Base-by-base conservation (phyloP, 2,113 vertebrate species). In the Apistogramma diplotaenia region DNA sequence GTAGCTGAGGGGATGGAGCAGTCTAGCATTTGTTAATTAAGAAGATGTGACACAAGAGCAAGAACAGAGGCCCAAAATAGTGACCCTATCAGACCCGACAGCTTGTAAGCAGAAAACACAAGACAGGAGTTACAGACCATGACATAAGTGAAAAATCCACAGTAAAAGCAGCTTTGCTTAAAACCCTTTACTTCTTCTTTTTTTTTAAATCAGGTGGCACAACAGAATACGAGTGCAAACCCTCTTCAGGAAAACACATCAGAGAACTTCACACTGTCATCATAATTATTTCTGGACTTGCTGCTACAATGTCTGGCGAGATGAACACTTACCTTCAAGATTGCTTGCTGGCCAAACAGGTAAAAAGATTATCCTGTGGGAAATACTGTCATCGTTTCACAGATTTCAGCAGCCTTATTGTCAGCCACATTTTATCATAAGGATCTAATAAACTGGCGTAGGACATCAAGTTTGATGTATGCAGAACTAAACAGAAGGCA, bases 1-100 rank as follows among this genome's bases (percentile, higher is more conserved):
- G 57, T 58, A 85, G 62, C 43, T 54, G 79, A 75, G 74, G 53
- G 55, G 1, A 49, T 59, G 54, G 58, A 79, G 31, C 1, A 2
- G 33, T 46, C 76, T 75, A 84, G 82, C 61, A 80, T 67, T 87
- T 85, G 88, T 76, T 79, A 82, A 79, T 54, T 85, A 74, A 82
- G 80, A 89, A 57, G 67, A 82, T 79, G 67, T 77, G 80, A 82
- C 75, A 85, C 35, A 1, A 7, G 18, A 82, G 62, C 62, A 53
- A 81, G 67, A 72, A 23, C 53, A 18, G 37, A 76, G 31, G 72
- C 33, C 18, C 33, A 4, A 43, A 62, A 55, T 25, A 62, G 46
- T 56, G 49, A 74, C 58, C 13, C 46, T 27, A 23, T 71, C 74
- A 82, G 82, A 85, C 73, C 76, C 49, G 74, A 65, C 81, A 84